Percentiles rank a stretch among this genome's conserved stretches.
phyloP scores from a whole-genome alignment of 2,113 vertebrate species.

The Anser brachyrhynchus region DNA sequence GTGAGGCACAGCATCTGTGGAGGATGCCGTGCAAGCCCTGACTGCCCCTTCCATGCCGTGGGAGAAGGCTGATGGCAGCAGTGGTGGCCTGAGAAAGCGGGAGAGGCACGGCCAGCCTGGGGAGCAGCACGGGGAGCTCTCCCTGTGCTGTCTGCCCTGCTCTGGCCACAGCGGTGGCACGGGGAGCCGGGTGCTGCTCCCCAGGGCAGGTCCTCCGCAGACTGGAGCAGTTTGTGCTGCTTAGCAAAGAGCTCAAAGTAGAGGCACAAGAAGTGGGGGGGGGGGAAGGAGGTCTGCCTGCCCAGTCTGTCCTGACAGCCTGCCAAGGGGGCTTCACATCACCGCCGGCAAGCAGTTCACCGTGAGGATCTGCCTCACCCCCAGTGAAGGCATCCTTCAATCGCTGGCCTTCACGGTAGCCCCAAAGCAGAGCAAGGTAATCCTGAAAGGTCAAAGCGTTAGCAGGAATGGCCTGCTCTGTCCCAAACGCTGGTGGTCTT shows the following conservation, averaged over 20 bases:
- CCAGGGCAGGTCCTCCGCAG: background rate
- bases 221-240: background rate
- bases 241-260: fast-evolving
- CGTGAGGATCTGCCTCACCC: no score
- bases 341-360: no score
- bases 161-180: fast-evolving
- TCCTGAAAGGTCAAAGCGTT: no score
- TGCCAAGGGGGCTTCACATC: no score
- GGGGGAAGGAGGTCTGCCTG: background rate
- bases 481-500: fast-evolving
- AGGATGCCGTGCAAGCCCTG: background rate
- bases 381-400: no score
- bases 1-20: background rate
- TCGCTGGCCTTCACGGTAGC: fast-evolving
- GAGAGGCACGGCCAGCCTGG: fast-evolving
- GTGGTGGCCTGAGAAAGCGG: background rate
- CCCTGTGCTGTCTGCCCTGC: fast-evolving
- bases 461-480: fast-evolving
- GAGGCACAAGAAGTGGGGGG: background rate
- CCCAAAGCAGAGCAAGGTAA: background rate
- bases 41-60: fast-evolving
- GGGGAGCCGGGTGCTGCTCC: background rate
- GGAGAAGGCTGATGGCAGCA: no score
- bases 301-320: no score
- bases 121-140: background rate